These are phyloP conservation scores for Lapara coniferarum DNA, from an alignment of 2,888 invertebrate species.

Conservation along the genomic window DNA sequence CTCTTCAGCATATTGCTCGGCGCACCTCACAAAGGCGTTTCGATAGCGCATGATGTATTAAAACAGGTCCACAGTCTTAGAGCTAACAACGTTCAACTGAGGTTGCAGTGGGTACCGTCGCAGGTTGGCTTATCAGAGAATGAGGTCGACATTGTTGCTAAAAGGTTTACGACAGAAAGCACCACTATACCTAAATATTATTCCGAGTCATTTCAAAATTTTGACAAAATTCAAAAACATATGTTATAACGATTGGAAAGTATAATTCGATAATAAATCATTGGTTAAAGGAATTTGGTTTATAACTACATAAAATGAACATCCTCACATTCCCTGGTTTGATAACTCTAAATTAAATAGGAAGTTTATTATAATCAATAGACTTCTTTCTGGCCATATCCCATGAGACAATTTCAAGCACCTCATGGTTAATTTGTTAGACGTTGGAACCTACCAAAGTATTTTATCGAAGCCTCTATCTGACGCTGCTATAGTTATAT, in stretches of 20 bases:
- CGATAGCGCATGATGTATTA: slow-evolving; percentile 4
- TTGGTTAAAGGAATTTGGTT: too few relatives aligned
- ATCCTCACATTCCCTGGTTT: too few relatives aligned
- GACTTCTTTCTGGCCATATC: too few relatives aligned
- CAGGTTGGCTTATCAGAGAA: not conserved
- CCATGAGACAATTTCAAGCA: too few relatives aligned
- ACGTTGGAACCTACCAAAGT: too few relatives aligned
- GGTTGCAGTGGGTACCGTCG: slow-evolving; percentile 5
- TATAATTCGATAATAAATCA: not conserved
- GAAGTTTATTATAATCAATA: too few relatives aligned
- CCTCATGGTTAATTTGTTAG: too few relatives aligned
- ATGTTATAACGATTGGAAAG: not conserved
- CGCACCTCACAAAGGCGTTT: not conserved
- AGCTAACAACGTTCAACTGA: not conserved
- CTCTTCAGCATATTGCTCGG: not conserved
- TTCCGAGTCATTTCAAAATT: not conserved
- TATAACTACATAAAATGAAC: too few relatives aligned
- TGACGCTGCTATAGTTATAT: too few relatives aligned
- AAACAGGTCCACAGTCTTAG: not conserved
- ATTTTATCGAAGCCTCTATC: too few relatives aligned
- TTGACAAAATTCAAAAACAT: not conserved
- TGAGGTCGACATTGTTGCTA: not conserved
- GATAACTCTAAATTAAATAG: too few relatives aligned
- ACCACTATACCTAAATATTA: not conserved
- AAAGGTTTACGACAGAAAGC: not conserved